Percentiles rank a stretch among this genome's conserved stretches.
Evolutionary conservation across 2,797 vertebrate species (phyloP).

Genomic region (Ibycter americanus): DNA sequence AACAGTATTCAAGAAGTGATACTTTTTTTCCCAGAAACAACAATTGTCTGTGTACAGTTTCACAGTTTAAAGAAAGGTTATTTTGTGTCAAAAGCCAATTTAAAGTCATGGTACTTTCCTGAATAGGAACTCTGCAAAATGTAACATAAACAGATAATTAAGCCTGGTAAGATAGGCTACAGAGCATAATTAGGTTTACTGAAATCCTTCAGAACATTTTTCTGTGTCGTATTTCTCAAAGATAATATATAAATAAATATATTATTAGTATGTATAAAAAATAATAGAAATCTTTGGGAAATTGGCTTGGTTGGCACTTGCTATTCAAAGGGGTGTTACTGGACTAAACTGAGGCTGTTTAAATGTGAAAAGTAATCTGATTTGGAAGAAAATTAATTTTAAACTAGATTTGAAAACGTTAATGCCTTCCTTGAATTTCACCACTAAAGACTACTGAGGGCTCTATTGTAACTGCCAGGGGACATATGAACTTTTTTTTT

Average conservation of each 20-base stretch:
- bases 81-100: not conserved
- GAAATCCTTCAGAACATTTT: not conserved
- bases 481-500: not conserved
- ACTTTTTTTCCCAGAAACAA: not conserved
- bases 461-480: not conserved
- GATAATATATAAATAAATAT: not conserved
- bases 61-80: not conserved
- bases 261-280: not conserved
- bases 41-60: not conserved
- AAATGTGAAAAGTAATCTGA: not conserved
- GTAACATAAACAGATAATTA: not conserved
- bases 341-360: not conserved
- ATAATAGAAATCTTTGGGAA: not conserved
- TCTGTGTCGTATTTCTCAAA: not conserved
- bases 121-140: not conserved
- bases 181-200: not conserved
- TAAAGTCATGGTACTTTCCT: not conserved
- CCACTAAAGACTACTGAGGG: not conserved
- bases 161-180: not conserved
- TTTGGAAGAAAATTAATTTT: slow-evolving; percentile 9
- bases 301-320: not conserved
- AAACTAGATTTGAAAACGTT: not conserved
- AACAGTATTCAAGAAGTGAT: not conserved
- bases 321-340: not conserved
- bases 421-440: not conserved